Conservation (phyloP, 2,797 vertebrate genomes). For the Acanthiza pusilla region DNA sequence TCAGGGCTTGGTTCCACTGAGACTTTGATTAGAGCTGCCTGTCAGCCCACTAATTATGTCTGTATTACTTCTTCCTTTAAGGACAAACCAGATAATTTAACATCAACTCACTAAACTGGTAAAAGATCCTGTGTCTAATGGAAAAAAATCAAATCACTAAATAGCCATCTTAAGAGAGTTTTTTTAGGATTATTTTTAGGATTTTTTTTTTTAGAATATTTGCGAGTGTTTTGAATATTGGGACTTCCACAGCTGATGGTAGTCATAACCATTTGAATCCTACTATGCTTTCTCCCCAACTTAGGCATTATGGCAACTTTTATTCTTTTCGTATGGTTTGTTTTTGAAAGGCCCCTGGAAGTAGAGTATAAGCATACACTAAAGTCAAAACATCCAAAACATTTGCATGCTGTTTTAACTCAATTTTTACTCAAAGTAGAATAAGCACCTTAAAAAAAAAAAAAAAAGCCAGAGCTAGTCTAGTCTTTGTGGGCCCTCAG, state of each 20-base stretch:
- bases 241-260: background rate
- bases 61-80: conserved; percentile 48
- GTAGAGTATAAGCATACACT: background rate
- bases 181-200: background rate
- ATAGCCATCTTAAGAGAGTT: background rate
- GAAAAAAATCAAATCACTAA: conserved; percentile 23
- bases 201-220: background rate
- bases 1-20: conserved; percentile 19
- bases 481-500: background rate
- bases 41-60: conserved; percentile 47
- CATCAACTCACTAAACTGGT: background rate
- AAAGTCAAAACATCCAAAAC: background rate
- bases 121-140: background rate
- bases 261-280: background rate
- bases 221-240: background rate
- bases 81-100: conserved; percentile 31
- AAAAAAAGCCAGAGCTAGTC: background rate
- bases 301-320: background rate
- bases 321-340: background rate
- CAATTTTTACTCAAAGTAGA: background rate
- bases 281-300: background rate
- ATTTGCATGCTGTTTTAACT: background rate
- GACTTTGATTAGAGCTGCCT: conserved; percentile 57
- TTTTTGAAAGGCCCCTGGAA: background rate
- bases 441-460: background rate